A percentile compares a stretch with the other conserved stretches of the same genome.
These are phyloP conservation scores for Rhagonycha lutea DNA, from an alignment of 2,888 invertebrate species.

Conservation along the genomic window DNA sequence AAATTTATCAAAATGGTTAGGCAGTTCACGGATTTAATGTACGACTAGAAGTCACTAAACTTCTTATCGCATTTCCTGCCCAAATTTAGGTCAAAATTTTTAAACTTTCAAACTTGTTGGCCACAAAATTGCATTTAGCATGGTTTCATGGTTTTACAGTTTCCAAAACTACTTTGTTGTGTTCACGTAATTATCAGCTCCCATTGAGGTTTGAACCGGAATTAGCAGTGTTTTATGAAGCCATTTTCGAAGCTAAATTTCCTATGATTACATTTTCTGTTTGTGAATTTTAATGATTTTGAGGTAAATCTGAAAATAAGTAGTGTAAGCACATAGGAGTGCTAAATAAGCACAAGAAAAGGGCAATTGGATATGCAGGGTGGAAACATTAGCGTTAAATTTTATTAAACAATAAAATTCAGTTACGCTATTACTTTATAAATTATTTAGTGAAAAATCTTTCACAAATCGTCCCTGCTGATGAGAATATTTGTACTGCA, in stretches of 20 bases:
- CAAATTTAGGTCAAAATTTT: neutral
- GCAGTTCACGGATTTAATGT: neutral
- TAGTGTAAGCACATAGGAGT: too few species aligned
- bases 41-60: neutral
- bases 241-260: neutral
- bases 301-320: neutral
- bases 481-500: too few species aligned
- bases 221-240: neutral
- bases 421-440: too few species aligned
- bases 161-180: too few species aligned
- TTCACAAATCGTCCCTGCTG: too few species aligned
- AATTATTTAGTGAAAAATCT: too few species aligned
- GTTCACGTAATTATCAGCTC: neutral
- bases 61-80: neutral
- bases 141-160: too few species aligned
- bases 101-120: neutral
- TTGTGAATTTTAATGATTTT: neutral
- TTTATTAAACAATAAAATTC: too few species aligned
- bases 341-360: too few species aligned
- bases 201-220: neutral
- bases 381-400: too few species aligned
- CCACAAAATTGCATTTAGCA: neutral
- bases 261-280: neutral
- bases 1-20: constrained; percentile 3
- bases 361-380: too few species aligned